These are phyloP conservation scores for Chloebia gouldiae DNA, from an alignment of 2,113 vertebrate species.

Conservation along the genomic window DNA sequence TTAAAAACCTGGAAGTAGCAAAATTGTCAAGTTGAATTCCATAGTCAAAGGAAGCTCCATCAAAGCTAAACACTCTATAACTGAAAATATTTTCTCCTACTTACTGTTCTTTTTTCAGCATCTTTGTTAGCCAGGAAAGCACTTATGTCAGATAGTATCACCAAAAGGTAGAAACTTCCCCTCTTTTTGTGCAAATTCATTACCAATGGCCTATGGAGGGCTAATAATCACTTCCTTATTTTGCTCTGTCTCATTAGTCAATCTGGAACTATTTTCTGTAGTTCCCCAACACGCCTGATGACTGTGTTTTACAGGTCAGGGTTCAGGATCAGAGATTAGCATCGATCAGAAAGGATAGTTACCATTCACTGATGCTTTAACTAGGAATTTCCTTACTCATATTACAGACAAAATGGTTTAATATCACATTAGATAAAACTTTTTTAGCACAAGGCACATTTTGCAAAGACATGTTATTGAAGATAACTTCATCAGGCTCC, in stretches of 20 bases:
- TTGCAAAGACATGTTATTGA: background rate
- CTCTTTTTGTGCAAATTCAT: background rate
- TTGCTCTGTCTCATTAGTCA: background rate
- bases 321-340: background rate
- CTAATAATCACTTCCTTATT: background rate
- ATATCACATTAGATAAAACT: background rate
- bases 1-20: background rate
- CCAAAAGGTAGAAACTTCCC: background rate
- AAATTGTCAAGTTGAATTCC: background rate
- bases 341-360: background rate
- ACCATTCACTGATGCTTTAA: background rate
- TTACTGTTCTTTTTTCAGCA: background rate
- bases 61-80: background rate
- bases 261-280: background rate
- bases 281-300: background rate
- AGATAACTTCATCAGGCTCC: background rate
- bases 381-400: background rate
- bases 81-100: background rate
- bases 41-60: background rate
- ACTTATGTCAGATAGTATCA: background rate
- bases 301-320: background rate
- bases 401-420: background rate
- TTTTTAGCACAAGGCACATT: background rate
- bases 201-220: background rate
- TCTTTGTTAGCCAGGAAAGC: background rate